Evolutionary conservation across 2,888 invertebrate species (phyloP).

Genomic region (Fragum whitleyi): DNA sequence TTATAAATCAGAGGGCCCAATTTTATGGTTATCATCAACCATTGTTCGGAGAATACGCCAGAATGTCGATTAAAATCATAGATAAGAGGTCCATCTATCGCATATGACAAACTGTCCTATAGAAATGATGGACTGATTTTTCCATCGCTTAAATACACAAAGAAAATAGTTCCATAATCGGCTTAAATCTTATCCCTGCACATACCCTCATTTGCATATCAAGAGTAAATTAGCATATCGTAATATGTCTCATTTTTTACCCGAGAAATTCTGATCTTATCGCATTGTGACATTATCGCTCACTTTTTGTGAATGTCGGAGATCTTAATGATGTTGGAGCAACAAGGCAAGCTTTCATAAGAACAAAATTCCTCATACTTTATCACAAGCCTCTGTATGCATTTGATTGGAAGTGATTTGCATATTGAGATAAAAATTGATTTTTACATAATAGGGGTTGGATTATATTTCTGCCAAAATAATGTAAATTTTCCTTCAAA

Average conservation of each 20-base stretch:
- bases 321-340: slow-evolving; percentile 57
- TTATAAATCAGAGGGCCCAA: slow-evolving; percentile 37
- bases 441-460: slow-evolving; percentile 64
- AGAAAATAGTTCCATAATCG: slow-evolving; percentile 67
- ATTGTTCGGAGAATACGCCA: slow-evolving; percentile 42
- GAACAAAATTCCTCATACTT: slow-evolving; percentile 59
- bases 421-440: slow-evolving; percentile 67
- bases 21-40: slow-evolving; percentile 46
- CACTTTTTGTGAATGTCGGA: slow-evolving; percentile 38
- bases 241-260: slow-evolving; percentile 68
- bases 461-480: slow-evolving; percentile 66
- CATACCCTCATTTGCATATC: slow-evolving; percentile 64
- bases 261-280: slow-evolving; percentile 57
- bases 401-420: slow-evolving; percentile 65
- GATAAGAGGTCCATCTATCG: slow-evolving; percentile 63
- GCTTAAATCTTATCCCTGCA: slow-evolving; percentile 62
- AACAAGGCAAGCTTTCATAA: slow-evolving; percentile 65
- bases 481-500: slow-evolving; percentile 54
- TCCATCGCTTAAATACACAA: slow-evolving; percentile 60
- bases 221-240: slow-evolving; percentile 67
- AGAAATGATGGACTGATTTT: slow-evolving; percentile 53
- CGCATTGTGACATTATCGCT: slow-evolving; percentile 54
- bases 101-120: slow-evolving; percentile 59
- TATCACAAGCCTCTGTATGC: slow-evolving; percentile 57
- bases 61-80: slow-evolving; percentile 59